These are phyloP conservation scores for Brachyalestes nurse DNA, from an alignment of 2,797 vertebrate species.

Conservation along the genomic window DNA sequence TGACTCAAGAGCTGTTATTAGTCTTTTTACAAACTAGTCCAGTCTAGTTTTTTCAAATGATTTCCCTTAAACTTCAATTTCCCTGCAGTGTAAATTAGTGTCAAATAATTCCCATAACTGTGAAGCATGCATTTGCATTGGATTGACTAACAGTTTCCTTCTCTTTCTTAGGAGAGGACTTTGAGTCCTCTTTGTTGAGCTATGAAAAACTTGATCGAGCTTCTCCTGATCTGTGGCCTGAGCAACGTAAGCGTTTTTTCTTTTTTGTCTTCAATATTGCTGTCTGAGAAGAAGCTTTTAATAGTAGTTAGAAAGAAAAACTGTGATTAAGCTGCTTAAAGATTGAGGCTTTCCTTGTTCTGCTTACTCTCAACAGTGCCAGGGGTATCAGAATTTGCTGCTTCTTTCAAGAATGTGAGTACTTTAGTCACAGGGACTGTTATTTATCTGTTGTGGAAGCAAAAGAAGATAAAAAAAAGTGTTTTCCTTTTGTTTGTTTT, in stretches of 20 bases:
- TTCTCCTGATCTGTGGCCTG: constrained; percentile 96
- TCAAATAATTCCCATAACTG: background rate
- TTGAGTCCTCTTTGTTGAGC: constrained; percentile 93
- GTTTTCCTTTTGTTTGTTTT: constrained; percentile 32
- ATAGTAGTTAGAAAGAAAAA: too few species aligned
- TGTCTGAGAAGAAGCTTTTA: background rate
- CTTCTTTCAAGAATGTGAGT: constrained; percentile 98
- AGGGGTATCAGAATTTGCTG: constrained; percentile 96
- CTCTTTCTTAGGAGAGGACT: constrained; percentile 82
- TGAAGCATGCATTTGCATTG: background rate
- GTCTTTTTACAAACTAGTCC: too few species aligned
- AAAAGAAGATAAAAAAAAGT: background rate
- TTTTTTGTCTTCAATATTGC: background rate
- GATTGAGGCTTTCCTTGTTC: background rate
- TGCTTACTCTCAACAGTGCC: constrained; percentile 86
- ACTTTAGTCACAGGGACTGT: constrained; percentile 15
- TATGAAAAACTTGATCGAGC: constrained; percentile 97
- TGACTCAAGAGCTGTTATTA: too few species aligned
- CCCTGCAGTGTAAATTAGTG: background rate
- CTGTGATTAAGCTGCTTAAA: too few species aligned
- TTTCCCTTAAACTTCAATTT: too few species aligned
- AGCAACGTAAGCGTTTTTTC: constrained; percentile 85
- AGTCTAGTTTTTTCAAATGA: too few species aligned
- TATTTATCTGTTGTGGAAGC: background rate
- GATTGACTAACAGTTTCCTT: background rate